phyloP scores from a whole-genome alignment of 2,888 invertebrate genomes.

The Acutogordius australiensis region DNA sequence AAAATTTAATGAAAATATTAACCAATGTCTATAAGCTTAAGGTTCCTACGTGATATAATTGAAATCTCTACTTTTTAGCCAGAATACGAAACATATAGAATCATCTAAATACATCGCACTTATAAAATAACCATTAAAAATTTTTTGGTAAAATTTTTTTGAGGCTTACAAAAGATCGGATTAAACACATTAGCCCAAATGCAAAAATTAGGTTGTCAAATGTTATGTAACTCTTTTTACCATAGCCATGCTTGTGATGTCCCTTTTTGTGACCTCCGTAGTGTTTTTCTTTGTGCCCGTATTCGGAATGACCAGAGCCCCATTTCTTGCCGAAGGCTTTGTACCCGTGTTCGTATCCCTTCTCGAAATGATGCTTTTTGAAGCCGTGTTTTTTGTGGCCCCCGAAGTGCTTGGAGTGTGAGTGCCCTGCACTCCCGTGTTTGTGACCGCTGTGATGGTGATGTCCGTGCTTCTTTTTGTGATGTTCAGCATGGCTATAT shows the following conservation, averaged over 20 bases:
- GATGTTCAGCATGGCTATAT: too few relatives aligned
- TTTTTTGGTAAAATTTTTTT: too few relatives aligned
- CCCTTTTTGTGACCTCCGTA: constrained; percentile 6
- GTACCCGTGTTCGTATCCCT: constrained; percentile 6
- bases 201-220: not conserved
- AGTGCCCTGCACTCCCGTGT: not conserved
- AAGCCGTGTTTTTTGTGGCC: not conserved
- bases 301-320: not conserved
- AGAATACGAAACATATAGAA: too few relatives aligned
- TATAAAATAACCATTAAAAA: too few relatives aligned
- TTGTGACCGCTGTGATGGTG: not conserved
- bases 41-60: too few relatives aligned
- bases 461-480: not conserved
- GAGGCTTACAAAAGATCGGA: too few relatives aligned
- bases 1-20: too few relatives aligned
- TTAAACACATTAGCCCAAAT: too few relatives aligned
- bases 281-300: not conserved
- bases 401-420: not conserved
- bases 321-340: constrained; percentile 3
- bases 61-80: too few relatives aligned
- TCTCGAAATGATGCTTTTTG: constrained; percentile 1
- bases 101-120: too few relatives aligned
- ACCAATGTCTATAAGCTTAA: too few relatives aligned
- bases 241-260: not conserved
- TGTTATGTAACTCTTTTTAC: not conserved